Conservation (phyloP, 2,797 vertebrate species). For the Poeciliopsis presidionis region DNA sequence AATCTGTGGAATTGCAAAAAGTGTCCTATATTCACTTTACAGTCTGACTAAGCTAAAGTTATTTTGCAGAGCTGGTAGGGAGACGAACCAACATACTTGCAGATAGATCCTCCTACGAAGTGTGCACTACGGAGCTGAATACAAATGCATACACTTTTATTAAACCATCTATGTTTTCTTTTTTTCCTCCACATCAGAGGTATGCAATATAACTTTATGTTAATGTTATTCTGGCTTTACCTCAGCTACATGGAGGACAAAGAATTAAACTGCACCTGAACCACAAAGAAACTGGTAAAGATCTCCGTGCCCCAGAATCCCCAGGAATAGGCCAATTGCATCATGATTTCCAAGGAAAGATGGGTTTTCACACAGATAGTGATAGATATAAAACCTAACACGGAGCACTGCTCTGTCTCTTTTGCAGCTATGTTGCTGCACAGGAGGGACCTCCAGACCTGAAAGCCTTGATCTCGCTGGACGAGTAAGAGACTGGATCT, state of each 20-base stretch:
- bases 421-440: neutral
- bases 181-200: neutral
- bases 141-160: neutral
- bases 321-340: neutral
- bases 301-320: neutral
- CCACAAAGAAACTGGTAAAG: neutral
- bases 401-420: neutral
- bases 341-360: neutral
- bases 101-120: neutral
- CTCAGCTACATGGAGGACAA: neutral
- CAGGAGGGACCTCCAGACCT: neutral
- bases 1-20: neutral
- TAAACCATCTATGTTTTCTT: neutral
- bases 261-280: neutral
- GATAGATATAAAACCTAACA: neutral
- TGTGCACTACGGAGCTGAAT: too few relatives aligned
- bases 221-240: neutral
- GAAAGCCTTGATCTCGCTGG: neutral
- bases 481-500: neutral
- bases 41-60: neutral
- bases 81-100: neutral
- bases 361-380: neutral
- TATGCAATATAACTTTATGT: neutral
- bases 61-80: neutral
- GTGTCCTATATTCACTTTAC: neutral